Conservation (phyloP, 2,797 vertebrate species). For the Nannoperca australis region DNA sequence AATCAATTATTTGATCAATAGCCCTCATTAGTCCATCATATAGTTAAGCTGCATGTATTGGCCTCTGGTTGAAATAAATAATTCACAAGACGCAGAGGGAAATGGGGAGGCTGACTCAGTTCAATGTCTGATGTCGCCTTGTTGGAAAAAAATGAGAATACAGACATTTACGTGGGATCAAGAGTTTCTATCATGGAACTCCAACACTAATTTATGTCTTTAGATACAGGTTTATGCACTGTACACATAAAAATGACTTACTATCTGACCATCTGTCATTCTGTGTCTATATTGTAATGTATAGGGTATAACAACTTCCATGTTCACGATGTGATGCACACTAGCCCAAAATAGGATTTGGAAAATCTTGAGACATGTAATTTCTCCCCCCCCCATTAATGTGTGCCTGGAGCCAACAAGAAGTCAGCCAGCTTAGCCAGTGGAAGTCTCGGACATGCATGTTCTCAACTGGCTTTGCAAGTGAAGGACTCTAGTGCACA, state of each 20-base stretch:
- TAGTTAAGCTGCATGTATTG: conserved; percentile 81
- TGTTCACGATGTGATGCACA: neutral
- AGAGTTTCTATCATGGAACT: neutral
- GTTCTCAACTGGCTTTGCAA: neutral
- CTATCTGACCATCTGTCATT: neutral
- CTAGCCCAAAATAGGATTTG: neutral
- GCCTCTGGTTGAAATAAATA: conserved; percentile 76
- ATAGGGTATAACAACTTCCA: neutral
- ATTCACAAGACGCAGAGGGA: conserved; percentile 75
- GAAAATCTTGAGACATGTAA: neutral
- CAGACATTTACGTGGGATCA: neutral
- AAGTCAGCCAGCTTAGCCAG: neutral
- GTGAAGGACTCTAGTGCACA: no score
- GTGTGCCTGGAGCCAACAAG: neutral
- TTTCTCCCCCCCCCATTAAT: neutral
- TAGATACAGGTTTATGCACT: neutral
- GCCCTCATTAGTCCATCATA: conserved; percentile 83
- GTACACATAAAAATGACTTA: neutral
- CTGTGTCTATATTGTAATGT: neutral
- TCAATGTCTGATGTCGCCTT: conserved; percentile 49
- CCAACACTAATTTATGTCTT: neutral
- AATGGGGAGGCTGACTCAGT: conserved; percentile 50
- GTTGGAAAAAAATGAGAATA: conserved; percentile 15
- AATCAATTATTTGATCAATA: conserved; percentile 89
- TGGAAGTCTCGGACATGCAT: neutral